phyloP scores from a whole-genome alignment of 2,113 vertebrate species.

The Sebastes fasciatus region DNA sequence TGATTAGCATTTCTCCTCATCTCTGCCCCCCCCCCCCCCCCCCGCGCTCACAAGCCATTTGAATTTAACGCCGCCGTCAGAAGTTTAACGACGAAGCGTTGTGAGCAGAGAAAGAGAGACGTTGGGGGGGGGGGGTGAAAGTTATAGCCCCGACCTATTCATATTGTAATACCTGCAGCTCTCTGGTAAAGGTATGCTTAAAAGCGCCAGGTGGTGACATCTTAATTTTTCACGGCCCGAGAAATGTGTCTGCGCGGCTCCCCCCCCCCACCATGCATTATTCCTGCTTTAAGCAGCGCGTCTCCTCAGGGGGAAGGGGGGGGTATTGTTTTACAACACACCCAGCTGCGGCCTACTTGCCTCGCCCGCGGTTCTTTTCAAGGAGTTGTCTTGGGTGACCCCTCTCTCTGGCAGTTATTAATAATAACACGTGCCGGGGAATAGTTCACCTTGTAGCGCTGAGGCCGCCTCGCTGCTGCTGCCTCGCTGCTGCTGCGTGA shows the following conservation, averaged over 20 bases:
- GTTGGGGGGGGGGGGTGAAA: slow-evolving; percentile 40
- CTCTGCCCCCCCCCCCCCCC: background rate
- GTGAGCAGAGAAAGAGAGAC: slow-evolving; percentile 12
- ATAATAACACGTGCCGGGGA: slow-evolving; percentile 82
- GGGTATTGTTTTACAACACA: slow-evolving; percentile 81
- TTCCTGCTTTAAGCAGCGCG: slow-evolving; percentile 78
- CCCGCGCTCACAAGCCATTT: slow-evolving; percentile 15
- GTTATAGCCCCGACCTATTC: slow-evolving; percentile 48
- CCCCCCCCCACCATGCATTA: slow-evolving; percentile 75
- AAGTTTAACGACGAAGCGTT: slow-evolving; percentile 49
- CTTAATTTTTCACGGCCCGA: slow-evolving; percentile 79
- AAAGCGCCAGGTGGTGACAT: slow-evolving; percentile 78
- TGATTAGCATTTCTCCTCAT: slow-evolving; percentile 46
- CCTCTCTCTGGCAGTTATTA: slow-evolving; percentile 84
- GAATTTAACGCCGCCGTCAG: slow-evolving; percentile 46
- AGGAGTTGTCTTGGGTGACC: slow-evolving; percentile 82
- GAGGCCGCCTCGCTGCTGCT: slow-evolving; percentile 53
- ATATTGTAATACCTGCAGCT: slow-evolving; percentile 54
- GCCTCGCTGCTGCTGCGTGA: slow-evolving; percentile 33
- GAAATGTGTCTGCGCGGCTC: slow-evolving; percentile 55
- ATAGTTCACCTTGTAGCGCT: slow-evolving; percentile 83
- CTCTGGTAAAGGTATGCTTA: slow-evolving; percentile 69
- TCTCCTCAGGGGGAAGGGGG: slow-evolving; percentile 59
- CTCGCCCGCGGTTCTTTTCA: slow-evolving; percentile 78
- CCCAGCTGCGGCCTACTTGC: slow-evolving; percentile 81